Base-by-base conservation (phyloP, 37 sponge, comb jelly and placozoan genomes). In the Amphimedon queenslandica region DNA sequence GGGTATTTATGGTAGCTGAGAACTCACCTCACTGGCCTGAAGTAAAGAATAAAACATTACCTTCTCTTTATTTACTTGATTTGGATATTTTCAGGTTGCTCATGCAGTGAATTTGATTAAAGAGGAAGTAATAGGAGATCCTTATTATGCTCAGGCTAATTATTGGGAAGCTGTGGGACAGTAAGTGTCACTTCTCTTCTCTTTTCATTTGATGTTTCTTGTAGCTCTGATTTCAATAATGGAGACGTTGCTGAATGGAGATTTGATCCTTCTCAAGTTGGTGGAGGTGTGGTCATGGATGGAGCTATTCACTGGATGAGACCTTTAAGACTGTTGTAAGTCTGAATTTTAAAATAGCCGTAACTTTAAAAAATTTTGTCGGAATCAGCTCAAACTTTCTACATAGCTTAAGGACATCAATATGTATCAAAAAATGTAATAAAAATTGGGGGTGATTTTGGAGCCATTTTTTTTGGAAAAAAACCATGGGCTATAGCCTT, bases 1-100 rank as follows among this genome's bases (percentile, higher is more conserved):
- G 25, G 1, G 84, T 83, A 34, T 60, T 83, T 33, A 83, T 83
- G 84, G 55, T 83, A 2, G 73, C 70, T 3, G 84, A 83, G 63
- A 69, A 83, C 66, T 77, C 84, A 2, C 51, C 57, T 10, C 42
- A 71, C 67, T 83, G 84, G 84, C 84, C 84, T 18, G 84, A 83
- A 76, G 82, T 82, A 71, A 6, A 27, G 8, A 6, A n/a, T 11
- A 6, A 60, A 60, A 6, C 27, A 60, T 8, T 47, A 13, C 8
- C 51, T 47, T 8, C 5, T 13, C 27, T n/a, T 60, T 5, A 60
- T 60, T 53, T 10, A 53, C 21, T 71, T 25, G 53, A 47, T 53
- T 25, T 71, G 72, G 28, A 16, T 64, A 21, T 63, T 21, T 33
- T 5, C 61, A 82, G 82, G 78, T 83, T 2, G 55, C 35, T 27